These are phyloP conservation scores for Cladopsammia gracilis DNA, from an alignment of 64 coral and sea anemone genomes.

Conservation along the genomic window DNA sequence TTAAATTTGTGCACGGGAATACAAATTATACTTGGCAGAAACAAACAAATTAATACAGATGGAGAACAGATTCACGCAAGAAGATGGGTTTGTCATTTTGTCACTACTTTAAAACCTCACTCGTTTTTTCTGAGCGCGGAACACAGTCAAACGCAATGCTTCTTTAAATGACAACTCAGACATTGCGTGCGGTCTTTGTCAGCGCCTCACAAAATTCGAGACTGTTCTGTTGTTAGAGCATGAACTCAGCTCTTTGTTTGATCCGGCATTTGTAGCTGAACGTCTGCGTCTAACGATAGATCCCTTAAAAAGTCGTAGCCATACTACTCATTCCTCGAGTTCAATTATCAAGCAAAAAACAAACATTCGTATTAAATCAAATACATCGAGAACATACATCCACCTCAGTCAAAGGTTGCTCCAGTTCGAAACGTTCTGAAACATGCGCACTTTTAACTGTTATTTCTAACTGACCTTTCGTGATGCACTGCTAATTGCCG, in stretches of 20 bases:
- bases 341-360: not conserved
- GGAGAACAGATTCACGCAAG: too few species aligned
- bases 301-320: too few species aligned
- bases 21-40: not conserved
- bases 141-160: not conserved
- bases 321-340: too few species aligned
- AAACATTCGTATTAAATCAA: not conserved
- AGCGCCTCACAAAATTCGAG: not conserved
- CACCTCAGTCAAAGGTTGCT: not conserved
- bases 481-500: not conserved
- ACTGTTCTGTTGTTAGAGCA: not conserved
- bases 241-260: not conserved
- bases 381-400: not conserved
- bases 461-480: not conserved
- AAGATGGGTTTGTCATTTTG: not conserved
- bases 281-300: too few species aligned
- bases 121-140: too few species aligned
- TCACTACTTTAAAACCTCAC: too few species aligned
- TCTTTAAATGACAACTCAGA: not conserved
- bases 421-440: not conserved
- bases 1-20: not conserved
- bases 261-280: too few species aligned
- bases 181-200: not conserved
- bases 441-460: not conserved
- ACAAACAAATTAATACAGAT: not conserved